phyloP scores from a whole-genome alignment of 2,888 invertebrate genomes.

The Pheosia gnoma region DNA sequence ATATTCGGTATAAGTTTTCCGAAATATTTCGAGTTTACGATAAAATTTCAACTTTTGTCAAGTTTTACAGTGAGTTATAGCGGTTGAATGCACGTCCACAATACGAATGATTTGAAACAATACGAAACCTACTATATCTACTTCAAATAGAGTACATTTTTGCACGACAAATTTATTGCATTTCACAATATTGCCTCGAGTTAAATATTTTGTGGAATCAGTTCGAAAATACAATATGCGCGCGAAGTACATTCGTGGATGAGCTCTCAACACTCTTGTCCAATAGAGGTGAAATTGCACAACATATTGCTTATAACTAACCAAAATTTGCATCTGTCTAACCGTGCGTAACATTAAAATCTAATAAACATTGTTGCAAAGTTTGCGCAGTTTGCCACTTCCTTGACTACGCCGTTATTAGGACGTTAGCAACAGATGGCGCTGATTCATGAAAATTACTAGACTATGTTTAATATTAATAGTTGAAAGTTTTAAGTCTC shows the following conservation, averaged over 20 bases:
- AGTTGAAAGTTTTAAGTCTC: neutral
- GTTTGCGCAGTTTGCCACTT: constrained; percentile 2
- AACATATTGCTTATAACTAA: too few species aligned
- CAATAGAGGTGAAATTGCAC: too few species aligned
- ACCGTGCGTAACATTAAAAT: neutral
- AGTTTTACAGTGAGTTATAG: constrained; percentile 61
- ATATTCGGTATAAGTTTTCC: constrained; percentile 48
- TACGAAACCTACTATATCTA: constrained; percentile 17
- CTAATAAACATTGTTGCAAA: constrained; percentile 1
- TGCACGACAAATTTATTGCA: constrained; percentile 13
- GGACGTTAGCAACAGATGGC: neutral
- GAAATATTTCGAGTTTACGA: constrained; percentile 64
- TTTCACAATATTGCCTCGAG: constrained; percentile 29
- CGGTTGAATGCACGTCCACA: constrained; percentile 42
- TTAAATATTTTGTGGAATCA: constrained; percentile 39
- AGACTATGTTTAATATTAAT: neutral
- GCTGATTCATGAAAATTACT: neutral
- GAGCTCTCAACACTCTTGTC: too few species aligned
- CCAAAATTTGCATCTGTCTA: constrained; percentile 3
- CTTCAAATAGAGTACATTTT: constrained; percentile 17
- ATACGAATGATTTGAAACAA: constrained; percentile 26
- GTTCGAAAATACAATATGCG: constrained; percentile 1
- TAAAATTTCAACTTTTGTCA: constrained; percentile 70
- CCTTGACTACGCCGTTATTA: neutral
- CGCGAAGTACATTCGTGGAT: too few species aligned